phyloP scores from a whole-genome alignment of 2,888 invertebrate species.

The Standfussiana lucernea region DNA sequence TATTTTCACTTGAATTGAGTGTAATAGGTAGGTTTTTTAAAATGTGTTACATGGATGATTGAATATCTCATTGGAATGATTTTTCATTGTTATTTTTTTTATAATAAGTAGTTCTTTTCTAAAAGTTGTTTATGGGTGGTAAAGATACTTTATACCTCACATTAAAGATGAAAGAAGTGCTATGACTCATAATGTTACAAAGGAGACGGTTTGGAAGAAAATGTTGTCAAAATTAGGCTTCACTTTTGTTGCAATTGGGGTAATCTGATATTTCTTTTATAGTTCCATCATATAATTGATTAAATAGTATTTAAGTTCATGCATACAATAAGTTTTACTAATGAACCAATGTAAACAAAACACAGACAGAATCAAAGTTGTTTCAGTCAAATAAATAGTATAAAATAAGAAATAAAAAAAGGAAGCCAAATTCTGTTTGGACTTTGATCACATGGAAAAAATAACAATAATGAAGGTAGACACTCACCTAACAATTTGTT shows the following conservation, averaged over 20 bases:
- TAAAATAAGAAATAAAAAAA: background rate
- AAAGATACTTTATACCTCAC: background rate
- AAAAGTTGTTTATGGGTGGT: background rate
- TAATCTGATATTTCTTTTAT: background rate
- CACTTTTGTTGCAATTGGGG: background rate
- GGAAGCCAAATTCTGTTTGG: conserved; percentile 4
- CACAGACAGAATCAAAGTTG: background rate
- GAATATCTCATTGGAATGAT: background rate
- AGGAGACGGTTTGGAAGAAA: conserved; percentile 11
- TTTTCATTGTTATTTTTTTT: background rate
- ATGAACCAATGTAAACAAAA: conserved; percentile 4
- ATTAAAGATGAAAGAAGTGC: background rate
- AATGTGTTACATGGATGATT: background rate
- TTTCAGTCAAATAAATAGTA: background rate
- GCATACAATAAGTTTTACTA: background rate
- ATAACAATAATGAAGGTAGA: conserved; percentile 69
- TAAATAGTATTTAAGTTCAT: background rate
- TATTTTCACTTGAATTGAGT: background rate
- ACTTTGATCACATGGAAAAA: conserved; percentile 51
- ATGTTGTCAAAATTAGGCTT: background rate
- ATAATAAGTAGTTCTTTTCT: background rate
- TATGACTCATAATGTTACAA: conserved; percentile 37
- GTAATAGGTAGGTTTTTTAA: background rate
- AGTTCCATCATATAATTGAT: background rate
- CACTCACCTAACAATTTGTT: conserved; percentile 82